phyloP scores from a whole-genome alignment of 2,113 vertebrate genomes.

The Ceyx cyanopectus region DNA sequence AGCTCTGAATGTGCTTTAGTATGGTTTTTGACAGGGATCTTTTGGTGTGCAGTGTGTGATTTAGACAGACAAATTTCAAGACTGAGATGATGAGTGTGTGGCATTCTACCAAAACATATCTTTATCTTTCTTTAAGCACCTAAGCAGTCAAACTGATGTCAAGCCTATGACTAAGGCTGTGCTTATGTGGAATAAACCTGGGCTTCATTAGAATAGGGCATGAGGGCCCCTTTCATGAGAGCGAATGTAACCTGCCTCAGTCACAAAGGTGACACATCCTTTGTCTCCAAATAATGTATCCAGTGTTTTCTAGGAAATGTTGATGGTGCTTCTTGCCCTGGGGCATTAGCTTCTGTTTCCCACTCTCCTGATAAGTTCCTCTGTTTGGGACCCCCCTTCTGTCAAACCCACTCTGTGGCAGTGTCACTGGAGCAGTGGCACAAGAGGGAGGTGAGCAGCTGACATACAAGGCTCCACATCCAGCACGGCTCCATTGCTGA shows the following conservation, averaged over 20 bases:
- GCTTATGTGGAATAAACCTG: background rate
- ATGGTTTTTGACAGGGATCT: background rate
- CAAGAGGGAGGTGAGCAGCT: background rate
- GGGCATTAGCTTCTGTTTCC: background rate
- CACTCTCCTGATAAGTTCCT: background rate
- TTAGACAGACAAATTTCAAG: background rate
- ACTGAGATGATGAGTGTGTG: background rate
- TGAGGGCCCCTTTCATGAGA: background rate
- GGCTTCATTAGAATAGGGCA: background rate
- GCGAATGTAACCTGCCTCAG: background rate
- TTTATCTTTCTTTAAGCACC: background rate
- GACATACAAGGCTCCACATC: rapidly evolving
- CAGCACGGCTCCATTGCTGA: background rate
- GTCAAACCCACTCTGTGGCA: background rate
- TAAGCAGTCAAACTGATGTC: background rate
- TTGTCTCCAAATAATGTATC: background rate
- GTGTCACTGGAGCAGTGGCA: background rate
- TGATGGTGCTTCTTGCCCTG: background rate
- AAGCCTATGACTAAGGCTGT: background rate
- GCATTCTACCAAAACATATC: background rate
- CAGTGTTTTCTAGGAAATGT: background rate
- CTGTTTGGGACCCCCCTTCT: background rate
- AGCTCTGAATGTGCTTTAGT: background rate
- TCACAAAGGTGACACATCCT: background rate
- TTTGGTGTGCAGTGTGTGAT: background rate